Evolutionary conservation across 2,113 vertebrate genomes (phyloP).

Genomic region (Ornithorhynchus anatinus): DNA sequence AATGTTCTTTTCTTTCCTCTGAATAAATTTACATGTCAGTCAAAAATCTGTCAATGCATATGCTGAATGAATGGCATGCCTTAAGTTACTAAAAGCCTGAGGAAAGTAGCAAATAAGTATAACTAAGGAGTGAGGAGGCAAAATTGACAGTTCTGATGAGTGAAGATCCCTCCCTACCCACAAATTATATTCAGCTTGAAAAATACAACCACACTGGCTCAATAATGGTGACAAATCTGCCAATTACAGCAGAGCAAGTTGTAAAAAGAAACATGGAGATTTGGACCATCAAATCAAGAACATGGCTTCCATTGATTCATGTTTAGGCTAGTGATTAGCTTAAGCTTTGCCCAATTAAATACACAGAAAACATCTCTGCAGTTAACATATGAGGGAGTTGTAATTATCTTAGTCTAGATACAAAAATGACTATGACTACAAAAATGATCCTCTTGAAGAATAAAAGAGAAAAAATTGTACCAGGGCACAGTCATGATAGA

Average conservation of each 20-base stretch:
- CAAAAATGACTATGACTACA: too few species aligned
- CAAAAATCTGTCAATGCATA: slow-evolving; percentile 73
- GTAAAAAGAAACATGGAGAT: slow-evolving; percentile 68
- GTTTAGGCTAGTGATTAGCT: too few species aligned
- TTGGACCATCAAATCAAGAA: too few species aligned
- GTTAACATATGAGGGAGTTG: too few species aligned
- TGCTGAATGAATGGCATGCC: slow-evolving; percentile 67
- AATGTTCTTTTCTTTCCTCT: slow-evolving; percentile 72
- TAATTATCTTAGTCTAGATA: too few species aligned
- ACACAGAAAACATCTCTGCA: too few species aligned
- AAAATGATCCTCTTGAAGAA: too few species aligned
- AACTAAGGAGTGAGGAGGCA: slow-evolving; percentile 49
- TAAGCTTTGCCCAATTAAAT: too few species aligned
- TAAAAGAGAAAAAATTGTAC: too few species aligned
- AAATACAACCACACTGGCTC: slow-evolving; percentile 63
- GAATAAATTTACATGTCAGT: slow-evolving; percentile 77
- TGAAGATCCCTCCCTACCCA: slow-evolving; percentile 47
- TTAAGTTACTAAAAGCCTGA: slow-evolving; percentile 68
- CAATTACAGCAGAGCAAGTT: slow-evolving; percentile 57
- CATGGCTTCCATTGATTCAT: too few species aligned
- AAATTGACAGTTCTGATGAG: slow-evolving; percentile 69
- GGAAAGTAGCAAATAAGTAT: slow-evolving; percentile 69
- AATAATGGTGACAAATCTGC: slow-evolving; percentile 67
- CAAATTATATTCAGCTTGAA: slow-evolving; percentile 61
- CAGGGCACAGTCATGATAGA: too few species aligned